These are phyloP conservation scores for Macaria liturata DNA, from an alignment of 2,888 invertebrate genomes.

Conservation along the genomic window DNA sequence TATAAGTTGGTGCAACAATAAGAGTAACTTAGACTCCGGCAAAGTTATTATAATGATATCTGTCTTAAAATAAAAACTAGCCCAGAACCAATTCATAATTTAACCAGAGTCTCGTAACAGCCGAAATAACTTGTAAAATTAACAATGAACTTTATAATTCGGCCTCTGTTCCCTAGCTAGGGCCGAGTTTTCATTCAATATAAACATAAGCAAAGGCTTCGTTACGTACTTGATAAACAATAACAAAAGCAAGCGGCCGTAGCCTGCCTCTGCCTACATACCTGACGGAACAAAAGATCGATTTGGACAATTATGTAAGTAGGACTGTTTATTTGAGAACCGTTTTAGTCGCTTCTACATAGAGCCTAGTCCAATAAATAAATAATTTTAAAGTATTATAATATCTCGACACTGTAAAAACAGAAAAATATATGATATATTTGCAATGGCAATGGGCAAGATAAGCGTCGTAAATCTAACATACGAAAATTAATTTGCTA, in stretches of 20 bases:
- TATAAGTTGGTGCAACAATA: too few species aligned
- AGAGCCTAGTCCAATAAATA: too few species aligned
- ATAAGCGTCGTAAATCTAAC: too few species aligned
- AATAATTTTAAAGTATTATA: too few species aligned
- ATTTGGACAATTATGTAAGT: slow-evolving; percentile 40
- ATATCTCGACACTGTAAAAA: too few species aligned
- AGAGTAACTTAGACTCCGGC: too few species aligned
- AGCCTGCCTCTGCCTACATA: slow-evolving; percentile 36
- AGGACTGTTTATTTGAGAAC: slow-evolving; percentile 29
- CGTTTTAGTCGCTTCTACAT: not conserved
- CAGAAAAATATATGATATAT: too few species aligned
- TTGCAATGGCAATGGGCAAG: too few species aligned
- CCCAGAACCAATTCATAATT: slow-evolving; percentile 1
- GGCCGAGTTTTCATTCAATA: slow-evolving; percentile 45
- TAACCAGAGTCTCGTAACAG: slow-evolving; percentile 6
- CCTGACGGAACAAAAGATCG: slow-evolving; percentile 42
- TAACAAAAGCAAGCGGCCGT: slow-evolving; percentile 46
- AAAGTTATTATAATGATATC: too few species aligned
- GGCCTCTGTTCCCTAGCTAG: slow-evolving; percentile 39
- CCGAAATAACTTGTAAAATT: slow-evolving; percentile 26
- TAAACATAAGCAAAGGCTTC: slow-evolving; percentile 53
- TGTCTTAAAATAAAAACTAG: not conserved
- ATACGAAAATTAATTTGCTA: too few species aligned
- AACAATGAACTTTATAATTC: slow-evolving; percentile 36
- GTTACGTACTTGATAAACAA: slow-evolving; percentile 53